Conservation (phyloP, 2,113 vertebrate genomes). For the Hymenochirus boettgeri region DNA sequence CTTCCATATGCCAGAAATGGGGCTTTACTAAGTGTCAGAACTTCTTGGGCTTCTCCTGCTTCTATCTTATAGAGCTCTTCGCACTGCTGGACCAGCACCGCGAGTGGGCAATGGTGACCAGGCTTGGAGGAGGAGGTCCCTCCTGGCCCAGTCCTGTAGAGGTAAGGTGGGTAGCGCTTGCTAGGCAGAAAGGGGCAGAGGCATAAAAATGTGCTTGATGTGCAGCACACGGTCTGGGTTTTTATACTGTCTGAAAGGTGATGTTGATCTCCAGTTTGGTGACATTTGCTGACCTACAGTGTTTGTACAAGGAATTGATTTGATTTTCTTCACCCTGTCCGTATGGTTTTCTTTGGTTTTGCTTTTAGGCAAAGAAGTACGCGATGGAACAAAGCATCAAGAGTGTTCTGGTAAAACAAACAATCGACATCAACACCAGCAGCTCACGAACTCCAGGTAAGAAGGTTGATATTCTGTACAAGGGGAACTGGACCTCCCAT, state of each 20-base stretch:
- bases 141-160: slow-evolving; percentile 45
- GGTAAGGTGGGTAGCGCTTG: slow-evolving; percentile 53
- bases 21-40: slow-evolving; percentile 33
- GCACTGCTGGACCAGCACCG: slow-evolving; percentile 27
- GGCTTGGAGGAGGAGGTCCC: slow-evolving; percentile 47
- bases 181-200: slow-evolving; percentile 1
- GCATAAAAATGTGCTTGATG: slow-evolving; percentile 6
- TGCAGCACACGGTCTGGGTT: no score
- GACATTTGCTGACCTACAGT: neutral
- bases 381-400: slow-evolving; percentile 99
- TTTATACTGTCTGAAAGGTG: no score
- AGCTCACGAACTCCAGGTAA: slow-evolving; percentile 98
- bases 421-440: slow-evolving; percentile 98
- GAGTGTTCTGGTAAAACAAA: slow-evolving; percentile 98
- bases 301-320: neutral
- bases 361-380: slow-evolving; percentile 93
- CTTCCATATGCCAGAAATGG: neutral
- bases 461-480: no score
- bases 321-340: neutral
- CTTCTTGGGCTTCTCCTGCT: slow-evolving; percentile 35
- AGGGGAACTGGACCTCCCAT: neutral
- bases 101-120: slow-evolving; percentile 45
- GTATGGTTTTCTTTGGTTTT: slow-evolving; percentile 8
- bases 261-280: neutral
- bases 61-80: slow-evolving; percentile 33